Conservation (phyloP, 2,113 vertebrate species). For the Machaerirhynchus nigripectus region DNA sequence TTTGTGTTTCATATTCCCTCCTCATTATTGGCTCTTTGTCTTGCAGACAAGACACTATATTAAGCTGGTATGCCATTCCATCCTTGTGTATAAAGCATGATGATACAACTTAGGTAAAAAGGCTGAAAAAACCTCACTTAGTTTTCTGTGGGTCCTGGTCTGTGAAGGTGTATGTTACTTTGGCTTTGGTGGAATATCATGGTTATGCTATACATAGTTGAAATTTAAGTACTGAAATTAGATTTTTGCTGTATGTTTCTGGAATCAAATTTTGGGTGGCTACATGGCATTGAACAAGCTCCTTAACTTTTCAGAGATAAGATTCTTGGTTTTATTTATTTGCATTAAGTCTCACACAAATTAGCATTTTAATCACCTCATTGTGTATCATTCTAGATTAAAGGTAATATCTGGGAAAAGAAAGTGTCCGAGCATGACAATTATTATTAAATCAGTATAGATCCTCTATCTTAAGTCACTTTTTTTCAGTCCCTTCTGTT, state of each 20-base stretch:
- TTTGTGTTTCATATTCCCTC: background rate
- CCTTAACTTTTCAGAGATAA: background rate
- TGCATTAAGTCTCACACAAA: background rate
- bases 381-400: background rate
- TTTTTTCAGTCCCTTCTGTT: background rate
- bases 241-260: background rate
- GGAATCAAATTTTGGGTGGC: background rate
- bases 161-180: background rate
- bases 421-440: background rate
- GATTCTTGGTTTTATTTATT: background rate
- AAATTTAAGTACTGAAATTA: background rate
- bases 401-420: background rate
- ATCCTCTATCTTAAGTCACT: background rate
- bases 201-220: background rate
- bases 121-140: rapidly evolving
- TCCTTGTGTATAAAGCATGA: background rate
- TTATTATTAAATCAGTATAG: background rate
- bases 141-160: background rate
- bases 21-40: background rate
- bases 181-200: background rate
- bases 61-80: background rate
- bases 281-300: background rate
- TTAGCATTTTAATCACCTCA: background rate
- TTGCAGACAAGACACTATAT: background rate
- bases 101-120: background rate